Percentiles rank a stretch among this genome's conserved stretches.
Evolutionary conservation across 2,888 invertebrate genomes (phyloP).

Genomic region (Heteropelma amictum): DNA sequence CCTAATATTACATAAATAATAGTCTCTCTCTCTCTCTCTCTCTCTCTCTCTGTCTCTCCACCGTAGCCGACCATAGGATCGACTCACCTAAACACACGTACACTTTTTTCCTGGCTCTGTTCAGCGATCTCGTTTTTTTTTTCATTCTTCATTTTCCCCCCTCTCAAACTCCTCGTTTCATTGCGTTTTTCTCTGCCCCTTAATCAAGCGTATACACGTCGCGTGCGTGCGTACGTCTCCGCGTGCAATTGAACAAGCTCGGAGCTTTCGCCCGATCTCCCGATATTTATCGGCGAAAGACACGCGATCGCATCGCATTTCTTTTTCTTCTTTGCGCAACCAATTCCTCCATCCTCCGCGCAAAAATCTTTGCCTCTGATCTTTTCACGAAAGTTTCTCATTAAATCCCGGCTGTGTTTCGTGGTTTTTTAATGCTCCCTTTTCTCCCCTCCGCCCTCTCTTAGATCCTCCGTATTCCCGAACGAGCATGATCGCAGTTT

Average conservation of each 20-base stretch:
- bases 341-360: slow-evolving; percentile 9
- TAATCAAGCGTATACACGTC: too few relatives aligned
- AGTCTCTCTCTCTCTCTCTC: slow-evolving; percentile 46
- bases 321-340: slow-evolving; percentile 25
- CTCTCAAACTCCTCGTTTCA: slow-evolving; percentile 24
- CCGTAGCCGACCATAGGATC: too few relatives aligned
- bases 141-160: slow-evolving; percentile 26
- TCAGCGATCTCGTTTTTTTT: slow-evolving; percentile 30
- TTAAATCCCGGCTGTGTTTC: neutral
- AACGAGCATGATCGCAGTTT: neutral
- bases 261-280: slow-evolving; percentile 42
- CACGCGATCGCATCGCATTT: slow-evolving; percentile 54
- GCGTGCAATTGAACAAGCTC: neutral
- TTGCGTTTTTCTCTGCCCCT: slow-evolving; percentile 17
- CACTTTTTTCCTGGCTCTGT: too few relatives aligned
- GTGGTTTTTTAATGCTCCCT: neutral
- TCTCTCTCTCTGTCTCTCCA: too few relatives aligned
- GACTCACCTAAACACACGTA: too few relatives aligned
- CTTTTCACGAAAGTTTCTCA: neutral
- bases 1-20: slow-evolving; percentile 19
- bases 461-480: too few relatives aligned
- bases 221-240: neutral
- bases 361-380: neutral
- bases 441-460: too few relatives aligned
- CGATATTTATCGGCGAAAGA: slow-evolving; percentile 57